These are phyloP conservation scores for Thamnophis sirtalis DNA, from an alignment of 2,113 vertebrate species.

Conservation along the genomic window DNA sequence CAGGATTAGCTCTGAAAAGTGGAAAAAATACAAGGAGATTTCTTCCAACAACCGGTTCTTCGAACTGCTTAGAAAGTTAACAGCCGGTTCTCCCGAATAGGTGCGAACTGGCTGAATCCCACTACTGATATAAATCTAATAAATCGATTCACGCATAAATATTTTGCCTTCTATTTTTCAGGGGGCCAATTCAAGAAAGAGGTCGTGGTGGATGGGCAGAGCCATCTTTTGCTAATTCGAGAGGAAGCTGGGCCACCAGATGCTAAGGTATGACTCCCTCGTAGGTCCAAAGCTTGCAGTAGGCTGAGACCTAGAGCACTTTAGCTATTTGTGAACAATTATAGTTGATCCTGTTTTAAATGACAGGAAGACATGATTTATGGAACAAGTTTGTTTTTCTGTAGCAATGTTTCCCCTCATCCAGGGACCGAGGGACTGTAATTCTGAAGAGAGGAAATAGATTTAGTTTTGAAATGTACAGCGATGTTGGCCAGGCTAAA, in stretches of 20 bases:
- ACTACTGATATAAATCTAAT: background rate
- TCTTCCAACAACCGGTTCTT: no score
- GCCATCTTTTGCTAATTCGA: slow-evolving; percentile 88
- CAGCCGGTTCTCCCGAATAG: no score
- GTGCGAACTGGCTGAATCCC: no score
- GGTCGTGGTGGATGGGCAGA: slow-evolving; percentile 87
- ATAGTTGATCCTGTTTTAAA: background rate
- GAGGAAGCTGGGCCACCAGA: slow-evolving; percentile 86
- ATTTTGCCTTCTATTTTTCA: slow-evolving; percentile 47
- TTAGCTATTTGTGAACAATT: background rate
- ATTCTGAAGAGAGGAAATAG: background rate
- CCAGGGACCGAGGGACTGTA: background rate
- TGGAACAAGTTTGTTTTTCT: background rate
- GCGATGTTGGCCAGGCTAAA: background rate
- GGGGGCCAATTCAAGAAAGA: slow-evolving; percentile 93
- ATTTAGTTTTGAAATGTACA: background rate
- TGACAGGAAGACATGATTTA: background rate
- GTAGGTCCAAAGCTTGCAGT: rapidly evolving
- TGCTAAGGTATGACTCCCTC: slow-evolving; percentile 72
- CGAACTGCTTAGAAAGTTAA: no score
- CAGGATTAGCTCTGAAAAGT: no score
- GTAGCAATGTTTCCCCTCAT: background rate
- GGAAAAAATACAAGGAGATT: no score
- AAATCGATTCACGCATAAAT: background rate
- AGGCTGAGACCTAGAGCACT: background rate